Evolutionary conservation across 2,797 vertebrate genomes (phyloP), one percentile per base, ranked within the genome.

Genomic region (Pangasius larnaudii): DNA sequence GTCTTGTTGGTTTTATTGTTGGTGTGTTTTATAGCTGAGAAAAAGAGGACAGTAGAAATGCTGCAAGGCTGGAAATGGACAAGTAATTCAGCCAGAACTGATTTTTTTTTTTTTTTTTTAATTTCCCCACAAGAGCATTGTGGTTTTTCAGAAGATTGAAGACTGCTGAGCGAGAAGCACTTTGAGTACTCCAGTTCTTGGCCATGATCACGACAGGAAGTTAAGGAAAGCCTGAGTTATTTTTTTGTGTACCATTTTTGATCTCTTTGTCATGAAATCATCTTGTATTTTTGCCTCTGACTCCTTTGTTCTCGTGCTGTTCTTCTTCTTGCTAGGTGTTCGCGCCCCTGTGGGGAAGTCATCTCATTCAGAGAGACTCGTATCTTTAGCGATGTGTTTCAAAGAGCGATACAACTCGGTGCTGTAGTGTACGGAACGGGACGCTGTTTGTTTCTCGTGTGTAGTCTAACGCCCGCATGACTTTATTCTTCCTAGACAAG

Each of bases 51-150:
- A 27, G 24, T 53, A 39, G n/a, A 78, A 77, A 24, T 24, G 53
- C 77, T 87, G 53, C 58, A 22, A 81, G 82, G 58, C 82, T 87
- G 67, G 77, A 87, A 89, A 77, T 84, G 79, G 72, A 74, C 72
- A 18, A 72, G 56, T 78, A 36, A 74, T 58, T 69, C 58, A 81
- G 16, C 30, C 19, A 39, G 30, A 24, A 24, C 9, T 58, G 33
- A 39, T 18, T 30, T 81, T 58, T 36, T 58, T 22, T 27, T 27
- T 42, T 42, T 6, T 39, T 39, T 39, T 36, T 36, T 36, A 0
- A 27, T 13, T 4, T 36, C 13, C 1, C 22, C 53, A 42, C 9
- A 30, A 49, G 61, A 85, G 53, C 36, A 0, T 61, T 42, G 67
- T 72, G 84, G 67, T 74, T 74, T 79, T 58, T 27, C 49, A 27